A percentile compares a stretch with the other conserved stretches of the same genome.
phyloP scores from a whole-genome alignment of 2,888 invertebrate genomes.

The Ornithoptera priamus region DNA sequence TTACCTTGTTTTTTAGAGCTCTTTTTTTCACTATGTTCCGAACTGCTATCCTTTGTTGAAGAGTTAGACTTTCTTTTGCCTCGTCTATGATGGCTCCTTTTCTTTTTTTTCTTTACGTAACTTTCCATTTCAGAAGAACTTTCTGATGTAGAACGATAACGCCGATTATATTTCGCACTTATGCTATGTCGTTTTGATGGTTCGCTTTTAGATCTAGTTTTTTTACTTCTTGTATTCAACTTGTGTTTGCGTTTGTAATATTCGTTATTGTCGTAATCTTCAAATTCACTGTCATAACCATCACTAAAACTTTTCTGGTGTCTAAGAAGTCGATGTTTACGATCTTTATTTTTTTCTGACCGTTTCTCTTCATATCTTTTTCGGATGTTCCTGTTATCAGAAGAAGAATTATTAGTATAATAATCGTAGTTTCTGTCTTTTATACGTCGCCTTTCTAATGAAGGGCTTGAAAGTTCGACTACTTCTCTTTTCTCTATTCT shows the following conservation, averaged over 20 bases:
- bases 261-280: slow-evolving; percentile 48
- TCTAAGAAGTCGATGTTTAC: slow-evolving; percentile 58
- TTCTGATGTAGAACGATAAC: slow-evolving; percentile 58
- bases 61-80: slow-evolving; percentile 66
- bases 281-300: slow-evolving; percentile 71
- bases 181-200: slow-evolving; percentile 60
- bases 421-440: slow-evolving; percentile 55
- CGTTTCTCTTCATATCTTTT: slow-evolving; percentile 52
- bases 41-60: slow-evolving; percentile 67
- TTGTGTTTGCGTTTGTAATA: slow-evolving; percentile 49
- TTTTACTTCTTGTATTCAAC: slow-evolving; percentile 49
- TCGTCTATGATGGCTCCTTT: slow-evolving; percentile 65
- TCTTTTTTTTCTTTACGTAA: slow-evolving; percentile 61
- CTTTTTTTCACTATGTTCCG: slow-evolving; percentile 67
- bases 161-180: slow-evolving; percentile 52
- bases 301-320: slow-evolving; percentile 76
- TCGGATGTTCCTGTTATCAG: slow-evolving; percentile 59
- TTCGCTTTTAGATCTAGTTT: slow-evolving; percentile 74
- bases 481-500: slow-evolving; percentile 76
- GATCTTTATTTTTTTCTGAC: slow-evolving; percentile 56
- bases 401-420: slow-evolving; percentile 70
- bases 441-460: slow-evolving; percentile 52
- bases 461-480: slow-evolving; percentile 71
- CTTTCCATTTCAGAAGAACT: slow-evolving; percentile 62
- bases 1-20: slow-evolving; percentile 69